Base-by-base conservation (phyloP, 2,888 invertebrate species). In the Bellardia pandia region DNA sequence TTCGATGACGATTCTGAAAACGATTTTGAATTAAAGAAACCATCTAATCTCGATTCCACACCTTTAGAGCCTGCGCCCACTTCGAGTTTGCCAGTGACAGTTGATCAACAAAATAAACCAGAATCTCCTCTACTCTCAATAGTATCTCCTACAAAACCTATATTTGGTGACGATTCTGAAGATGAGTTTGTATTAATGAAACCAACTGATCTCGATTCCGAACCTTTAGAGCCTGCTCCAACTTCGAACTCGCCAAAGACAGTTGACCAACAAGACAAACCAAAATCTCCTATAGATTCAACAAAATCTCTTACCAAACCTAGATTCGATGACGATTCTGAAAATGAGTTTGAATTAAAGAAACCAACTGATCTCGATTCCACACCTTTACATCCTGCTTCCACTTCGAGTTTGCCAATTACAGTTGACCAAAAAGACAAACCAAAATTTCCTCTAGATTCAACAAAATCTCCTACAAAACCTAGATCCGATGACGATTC, bases 251-350 rank as follows among this genome's bases (percentile, higher is more conserved):
- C 14, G 37, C 11, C n/a, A 14, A 69, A 48, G 4, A 0, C 56
- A 13, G 13, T 37, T 16, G 48, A 48, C 14, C 2, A 53, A 69
- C 8, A 5, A 16, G 23, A 56, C 37, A 37, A 51, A 76, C 16
- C 68, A 8, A 79, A 79, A 51, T 79, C 71, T 11, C 62, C 60
- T 6, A 23, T 64, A 13, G 78, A 64, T 14, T 53, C 33, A 37
- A 42, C 13, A 33, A 60, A 69, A 40, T 42, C 74, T 30, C 30
- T 23, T 53, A 30, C 14, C n/a, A 5, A 71, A 40, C n/a, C 40
- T 3, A 64, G 33, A 66, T 62, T 51, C 30, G 37, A 11, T 30
- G 72, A 53, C 42, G 23, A 51, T 11, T 42, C 42, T 14, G 45
- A 66, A 60, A 45, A 42, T 0, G 37, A 37, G 3, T 37, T 37